Evolutionary conservation across 35 echinoderm and acorn worm species (phyloP).

Genomic region (Hemicentrotus pulcherrimus): DNA sequence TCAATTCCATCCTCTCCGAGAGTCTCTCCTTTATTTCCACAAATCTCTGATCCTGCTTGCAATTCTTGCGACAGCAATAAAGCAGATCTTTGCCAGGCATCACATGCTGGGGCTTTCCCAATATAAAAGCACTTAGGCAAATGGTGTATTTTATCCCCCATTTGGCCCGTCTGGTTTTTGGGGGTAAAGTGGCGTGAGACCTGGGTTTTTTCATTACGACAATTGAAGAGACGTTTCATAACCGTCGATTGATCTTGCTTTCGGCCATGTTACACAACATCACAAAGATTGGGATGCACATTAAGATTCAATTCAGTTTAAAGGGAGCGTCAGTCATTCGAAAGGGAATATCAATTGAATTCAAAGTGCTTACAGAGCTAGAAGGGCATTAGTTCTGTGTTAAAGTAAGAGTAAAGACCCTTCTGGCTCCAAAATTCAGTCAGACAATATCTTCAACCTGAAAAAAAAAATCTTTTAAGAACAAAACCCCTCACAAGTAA

Average conservation of each 20-base stretch:
- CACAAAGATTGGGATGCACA: background rate
- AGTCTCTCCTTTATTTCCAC: slow-evolving; percentile 45
- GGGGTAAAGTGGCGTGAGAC: background rate
- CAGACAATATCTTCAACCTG: too few relatives aligned
- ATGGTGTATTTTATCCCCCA: slow-evolving; percentile 37
- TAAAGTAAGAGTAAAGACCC: too few relatives aligned
- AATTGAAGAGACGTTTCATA: slow-evolving; percentile 13
- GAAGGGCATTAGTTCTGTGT: too few relatives aligned
- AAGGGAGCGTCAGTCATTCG: background rate
- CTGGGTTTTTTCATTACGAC: background rate
- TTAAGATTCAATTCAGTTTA: background rate
- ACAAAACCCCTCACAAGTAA: too few relatives aligned
- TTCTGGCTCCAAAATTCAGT: too few relatives aligned
- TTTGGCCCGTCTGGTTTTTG: background rate
- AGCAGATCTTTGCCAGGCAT: background rate
- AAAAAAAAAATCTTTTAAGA: too few relatives aligned
- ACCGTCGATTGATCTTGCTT: background rate
- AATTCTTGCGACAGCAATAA: slow-evolving; percentile 7
- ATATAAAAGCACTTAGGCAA: slow-evolving; percentile 39
- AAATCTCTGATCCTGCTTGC: slow-evolving; percentile 22
- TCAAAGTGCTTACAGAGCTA: background rate
- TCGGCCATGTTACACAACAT: background rate
- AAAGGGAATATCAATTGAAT: background rate
- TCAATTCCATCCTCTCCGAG: slow-evolving; percentile 34
- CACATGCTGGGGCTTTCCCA: slow-evolving; percentile 26